These are phyloP conservation scores for Hirudo medicinalis DNA, from an alignment of 1,140 invertebrate genomes.

Conservation along the genomic window DNA sequence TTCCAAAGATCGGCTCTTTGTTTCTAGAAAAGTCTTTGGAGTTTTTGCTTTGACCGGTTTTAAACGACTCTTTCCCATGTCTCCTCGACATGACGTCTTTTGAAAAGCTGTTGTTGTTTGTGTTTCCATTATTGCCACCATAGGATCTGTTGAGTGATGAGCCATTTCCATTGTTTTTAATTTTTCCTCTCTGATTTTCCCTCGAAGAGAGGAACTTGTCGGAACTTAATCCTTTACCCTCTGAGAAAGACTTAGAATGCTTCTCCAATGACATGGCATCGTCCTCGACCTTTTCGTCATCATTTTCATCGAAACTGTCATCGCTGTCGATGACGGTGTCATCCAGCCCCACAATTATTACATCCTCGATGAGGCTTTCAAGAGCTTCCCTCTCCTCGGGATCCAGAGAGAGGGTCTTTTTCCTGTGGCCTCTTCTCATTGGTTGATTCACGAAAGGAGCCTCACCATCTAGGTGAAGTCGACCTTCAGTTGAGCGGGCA, in stretches of 20 bases:
- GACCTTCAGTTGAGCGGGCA: background rate
- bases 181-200: background rate
- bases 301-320: constrained; percentile 16
- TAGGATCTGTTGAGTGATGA: background rate
- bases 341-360: constrained; percentile 23
- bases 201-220: constrained; percentile 1
- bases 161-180: background rate
- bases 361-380: constrained; percentile 23
- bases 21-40: constrained; percentile 4
- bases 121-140: constrained; percentile 8
- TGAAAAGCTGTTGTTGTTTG: constrained; percentile 5
- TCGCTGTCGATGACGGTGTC: constrained; percentile 18
- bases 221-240: background rate
- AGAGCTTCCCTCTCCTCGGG: constrained; percentile 23
- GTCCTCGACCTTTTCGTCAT: constrained; percentile 3
- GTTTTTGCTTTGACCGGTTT: background rate
- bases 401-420: constrained; percentile 22
- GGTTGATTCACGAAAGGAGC: constrained; percentile 5
- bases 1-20: background rate
- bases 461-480: background rate
- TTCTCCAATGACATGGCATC: background rate
- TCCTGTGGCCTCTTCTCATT: constrained; percentile 12
- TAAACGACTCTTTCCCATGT: background rate
- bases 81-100: background rate
- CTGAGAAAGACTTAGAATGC: background rate